Evolutionary conservation across 2,888 invertebrate genomes (phyloP), one percentile per base, ranked within the genome.

Genomic region (Meandrusa payeni): DNA sequence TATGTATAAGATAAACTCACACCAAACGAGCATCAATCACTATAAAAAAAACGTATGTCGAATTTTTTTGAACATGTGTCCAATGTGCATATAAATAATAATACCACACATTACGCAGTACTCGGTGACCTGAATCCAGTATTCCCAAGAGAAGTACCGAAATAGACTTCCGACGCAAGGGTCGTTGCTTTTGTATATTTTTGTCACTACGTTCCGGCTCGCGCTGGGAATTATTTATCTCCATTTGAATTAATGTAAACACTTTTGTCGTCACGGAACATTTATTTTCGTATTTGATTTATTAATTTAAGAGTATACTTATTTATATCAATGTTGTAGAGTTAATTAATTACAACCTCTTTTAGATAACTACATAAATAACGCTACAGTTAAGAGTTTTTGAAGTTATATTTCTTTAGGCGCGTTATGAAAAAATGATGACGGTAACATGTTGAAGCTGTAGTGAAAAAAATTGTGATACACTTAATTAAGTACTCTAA

Each of bases 101-200:
- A 17, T 36, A 11, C 24, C 19, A 32, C 11, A 22, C 26, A 19
- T 19, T 24, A 33, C 20, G 12, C 26, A 32, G n/a, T 26, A 26
- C 61, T 68, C 62, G 59, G 51, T 69, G 79, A 75, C 76, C 75
- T 66, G 68, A 69, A 76, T 77, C 63, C 66, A 67, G 61, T 59
- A 69, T 69, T 71, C 68, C 62, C 50, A 59, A 51, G 37, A 57
- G 57, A 55, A 54, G 51, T 56, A 69, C 77, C 79, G 79, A 69
- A 74, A 64, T 73, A 77, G 78, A 57, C 50, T 54, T 53, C 37
- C 69, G 69, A 74, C 67, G 66, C 55, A 65, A 65, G 65, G 56
- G 70, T 71, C 69, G 74, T 60, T 64, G 49, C 52, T 61, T 62
- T 56, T 55, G 44, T 56, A 50, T 73, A 72, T 74, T 74, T 75